phyloP scores from a whole-genome alignment of 2,888 invertebrate genomes.

The Xylota segnis region DNA sequence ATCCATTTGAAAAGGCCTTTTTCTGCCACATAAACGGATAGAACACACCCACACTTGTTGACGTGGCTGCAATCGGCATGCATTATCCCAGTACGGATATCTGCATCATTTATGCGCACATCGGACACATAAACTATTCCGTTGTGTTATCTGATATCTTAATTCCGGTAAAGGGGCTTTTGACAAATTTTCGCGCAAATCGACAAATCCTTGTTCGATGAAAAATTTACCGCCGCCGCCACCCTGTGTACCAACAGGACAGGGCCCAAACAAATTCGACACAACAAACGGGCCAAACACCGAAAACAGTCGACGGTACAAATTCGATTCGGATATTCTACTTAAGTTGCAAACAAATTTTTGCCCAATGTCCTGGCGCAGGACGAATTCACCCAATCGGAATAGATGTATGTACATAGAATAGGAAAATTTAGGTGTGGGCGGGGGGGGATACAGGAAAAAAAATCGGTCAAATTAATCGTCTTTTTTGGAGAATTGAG shows the following conservation, averaged over 20 bases:
- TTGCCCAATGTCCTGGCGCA: slow-evolving; percentile 11
- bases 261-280: slow-evolving; percentile 41
- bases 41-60: not conserved
- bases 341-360: slow-evolving; percentile 66
- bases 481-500: slow-evolving; percentile 37
- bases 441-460: slow-evolving; percentile 17
- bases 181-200: slow-evolving; percentile 47
- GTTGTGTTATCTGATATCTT: slow-evolving; percentile 57
- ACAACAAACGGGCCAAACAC: slow-evolving; percentile 54
- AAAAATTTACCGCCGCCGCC: slow-evolving; percentile 45
- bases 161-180: slow-evolving; percentile 57
- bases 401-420: not conserved
- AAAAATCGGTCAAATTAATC: slow-evolving; percentile 49
- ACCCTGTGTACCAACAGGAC: not conserved
- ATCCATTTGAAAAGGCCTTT: not conserved
- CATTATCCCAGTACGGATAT: not conserved
- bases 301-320: slow-evolving; percentile 62
- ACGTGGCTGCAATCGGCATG: slow-evolving; percentile 4
- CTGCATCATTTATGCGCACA: slow-evolving; percentile 36
- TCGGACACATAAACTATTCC: slow-evolving; percentile 36
- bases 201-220: slow-evolving; percentile 57
- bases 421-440: not conserved
- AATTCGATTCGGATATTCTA: slow-evolving; percentile 62
- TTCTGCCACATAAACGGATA: not conserved
- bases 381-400: slow-evolving; percentile 35